These are phyloP conservation scores for Notothenia coriiceps DNA, from an alignment of 2,113 vertebrate species.

Conservation along the genomic window DNA sequence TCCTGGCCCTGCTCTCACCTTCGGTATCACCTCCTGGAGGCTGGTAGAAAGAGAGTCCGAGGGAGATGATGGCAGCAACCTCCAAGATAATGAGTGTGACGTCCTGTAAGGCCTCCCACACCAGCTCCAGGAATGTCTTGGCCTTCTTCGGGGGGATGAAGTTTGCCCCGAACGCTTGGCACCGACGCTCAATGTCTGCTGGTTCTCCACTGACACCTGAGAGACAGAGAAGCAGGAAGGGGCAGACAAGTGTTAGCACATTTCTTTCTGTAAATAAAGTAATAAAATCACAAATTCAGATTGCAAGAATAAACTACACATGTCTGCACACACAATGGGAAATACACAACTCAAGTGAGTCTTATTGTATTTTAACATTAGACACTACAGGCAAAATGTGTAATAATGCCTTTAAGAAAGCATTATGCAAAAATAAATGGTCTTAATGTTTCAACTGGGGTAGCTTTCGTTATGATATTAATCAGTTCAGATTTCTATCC, in stretches of 20 bases:
- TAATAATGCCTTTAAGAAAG: too few relatives aligned
- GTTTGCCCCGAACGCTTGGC: conserved; percentile 89
- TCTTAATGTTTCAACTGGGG: too few relatives aligned
- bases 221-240: neutral
- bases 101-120: conserved; percentile 93
- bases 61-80: conserved; percentile 91
- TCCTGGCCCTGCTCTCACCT: conserved; percentile 72
- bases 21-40: conserved; percentile 87
- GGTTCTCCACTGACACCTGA: conserved; percentile 88
- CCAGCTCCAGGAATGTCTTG: conserved; percentile 92
- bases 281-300: neutral
- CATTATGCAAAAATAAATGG: too few relatives aligned
- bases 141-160: conserved; percentile 92
- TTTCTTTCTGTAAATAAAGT: neutral
- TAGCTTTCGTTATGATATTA: too few relatives aligned
- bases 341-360: neutral
- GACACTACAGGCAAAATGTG: too few relatives aligned
- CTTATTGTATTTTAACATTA: neutral
- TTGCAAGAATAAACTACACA: neutral
- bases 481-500: too few relatives aligned
- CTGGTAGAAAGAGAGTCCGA: conserved; percentile 92
- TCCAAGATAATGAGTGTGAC: conserved; percentile 95
- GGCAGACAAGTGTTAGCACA: neutral
- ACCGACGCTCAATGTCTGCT: conserved; percentile 88
- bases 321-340: neutral